These are phyloP conservation scores for Nannobrachium achirus DNA, from an alignment of 2,113 vertebrate genomes.

Conservation along the genomic window DNA sequence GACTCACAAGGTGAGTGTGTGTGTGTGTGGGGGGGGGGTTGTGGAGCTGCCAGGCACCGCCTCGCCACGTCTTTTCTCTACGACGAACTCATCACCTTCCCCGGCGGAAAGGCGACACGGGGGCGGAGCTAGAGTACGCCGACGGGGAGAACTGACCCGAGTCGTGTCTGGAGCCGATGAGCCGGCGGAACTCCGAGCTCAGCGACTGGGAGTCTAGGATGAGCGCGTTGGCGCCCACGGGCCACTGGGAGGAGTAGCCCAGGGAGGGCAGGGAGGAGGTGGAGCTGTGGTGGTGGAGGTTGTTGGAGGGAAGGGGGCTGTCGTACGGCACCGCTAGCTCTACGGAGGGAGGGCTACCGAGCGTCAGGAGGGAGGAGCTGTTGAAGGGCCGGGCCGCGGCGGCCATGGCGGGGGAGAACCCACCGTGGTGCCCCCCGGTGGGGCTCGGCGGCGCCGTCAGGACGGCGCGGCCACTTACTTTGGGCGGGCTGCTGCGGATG, in stretches of 20 bases:
- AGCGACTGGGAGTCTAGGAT: constrained; percentile 47
- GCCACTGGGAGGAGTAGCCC: constrained; percentile 36
- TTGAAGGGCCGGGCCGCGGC: constrained; percentile 54
- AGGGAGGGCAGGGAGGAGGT: constrained; percentile 30
- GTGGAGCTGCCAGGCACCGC: too few relatives aligned
- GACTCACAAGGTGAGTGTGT: too few relatives aligned
- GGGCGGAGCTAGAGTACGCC: constrained; percentile 34
- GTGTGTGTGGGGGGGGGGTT: not conserved
- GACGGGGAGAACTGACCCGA: constrained; percentile 9
- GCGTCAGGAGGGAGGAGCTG: constrained; percentile 55
- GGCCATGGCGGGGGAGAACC: constrained; percentile 61
- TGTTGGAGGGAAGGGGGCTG: constrained; percentile 34
- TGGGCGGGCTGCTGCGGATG: constrained; percentile 93
- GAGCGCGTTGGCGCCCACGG: constrained; percentile 29
- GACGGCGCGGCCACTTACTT: constrained; percentile 91
- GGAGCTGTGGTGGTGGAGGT: constrained; percentile 34
- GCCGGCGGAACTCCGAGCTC: constrained; percentile 49
- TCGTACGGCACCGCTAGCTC: constrained; percentile 30
- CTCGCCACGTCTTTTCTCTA: not conserved
- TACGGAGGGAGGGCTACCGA: constrained; percentile 39
- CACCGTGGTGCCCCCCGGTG: constrained; percentile 35
- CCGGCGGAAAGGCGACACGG: constrained; percentile 47
- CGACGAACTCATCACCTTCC: constrained; percentile 26
- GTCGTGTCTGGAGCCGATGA: constrained; percentile 39
- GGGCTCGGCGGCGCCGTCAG: constrained; percentile 74